These are phyloP conservation scores for Acanthaster planci DNA, from an alignment of 35 echinoderm and acorn worm species.

Conservation along the genomic window DNA sequence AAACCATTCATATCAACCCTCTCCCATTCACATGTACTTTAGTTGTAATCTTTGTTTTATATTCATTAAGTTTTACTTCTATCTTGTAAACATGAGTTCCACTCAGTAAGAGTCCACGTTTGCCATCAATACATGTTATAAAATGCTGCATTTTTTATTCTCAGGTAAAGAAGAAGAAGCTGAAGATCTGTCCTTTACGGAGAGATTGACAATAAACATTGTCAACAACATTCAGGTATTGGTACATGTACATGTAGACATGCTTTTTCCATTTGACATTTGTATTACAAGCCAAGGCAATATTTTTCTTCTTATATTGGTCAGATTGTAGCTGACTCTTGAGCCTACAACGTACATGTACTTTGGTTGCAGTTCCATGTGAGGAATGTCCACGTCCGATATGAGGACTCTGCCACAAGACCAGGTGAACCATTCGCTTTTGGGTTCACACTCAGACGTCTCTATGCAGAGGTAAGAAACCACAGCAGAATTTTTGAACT, in stretches of 20 bases:
- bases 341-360: too few relatives aligned
- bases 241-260: too few relatives aligned
- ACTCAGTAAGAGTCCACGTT: neutral
- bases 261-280: too few relatives aligned
- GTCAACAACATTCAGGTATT: conserved; percentile 97
- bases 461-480: conserved; percentile 78
- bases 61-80: too few relatives aligned
- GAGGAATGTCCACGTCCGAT: conserved; percentile 89
- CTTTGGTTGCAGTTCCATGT: conserved; percentile 63
- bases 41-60: too few relatives aligned
- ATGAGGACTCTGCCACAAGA: conserved; percentile 85
- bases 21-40: too few relatives aligned
- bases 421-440: conserved; percentile 83
- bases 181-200: conserved; percentile 68
- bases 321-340: neutral
- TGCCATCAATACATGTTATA: neutral
- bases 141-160: conserved; percentile 25
- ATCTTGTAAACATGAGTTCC: too few relatives aligned
- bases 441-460: conserved; percentile 74
- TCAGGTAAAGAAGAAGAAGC: conserved; percentile 46
- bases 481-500: too few relatives aligned
- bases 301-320: neutral
- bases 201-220: conserved; percentile 81
- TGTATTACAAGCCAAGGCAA: neutral
- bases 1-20: too few relatives aligned